Evolutionary conservation across 2,797 vertebrate species (phyloP).

Genomic region (Enteromius mattozi): DNA sequence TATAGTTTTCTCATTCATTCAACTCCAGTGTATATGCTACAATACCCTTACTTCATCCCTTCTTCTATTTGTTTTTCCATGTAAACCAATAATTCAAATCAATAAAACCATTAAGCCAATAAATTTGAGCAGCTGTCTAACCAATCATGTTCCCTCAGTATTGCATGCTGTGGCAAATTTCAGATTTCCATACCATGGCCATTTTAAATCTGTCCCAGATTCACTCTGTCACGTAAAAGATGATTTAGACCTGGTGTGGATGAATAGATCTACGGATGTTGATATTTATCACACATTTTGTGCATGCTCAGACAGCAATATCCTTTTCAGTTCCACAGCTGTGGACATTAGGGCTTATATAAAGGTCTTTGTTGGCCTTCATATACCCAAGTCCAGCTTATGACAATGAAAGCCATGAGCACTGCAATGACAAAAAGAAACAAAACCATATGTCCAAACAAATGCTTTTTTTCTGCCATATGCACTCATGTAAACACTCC

Average conservation of each 20-base stretch:
- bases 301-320: conserved; percentile 16
- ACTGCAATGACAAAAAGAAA: conserved; percentile 5
- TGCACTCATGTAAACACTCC: neutral
- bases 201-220: conserved; percentile 32
- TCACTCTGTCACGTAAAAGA: conserved; percentile 18
- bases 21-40: neutral
- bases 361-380: conserved; percentile 22
- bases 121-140: neutral
- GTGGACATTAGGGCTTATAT: conserved; percentile 9
- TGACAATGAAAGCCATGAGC: neutral
- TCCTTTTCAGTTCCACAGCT: conserved; percentile 45
- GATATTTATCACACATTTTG: conserved; percentile 33
- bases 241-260: conserved; percentile 9
- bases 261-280: conserved; percentile 25
- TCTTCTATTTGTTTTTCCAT: neutral
- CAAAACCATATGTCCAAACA: conserved; percentile 19
- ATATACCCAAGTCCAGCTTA: neutral
- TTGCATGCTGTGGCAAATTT: conserved; percentile 3
- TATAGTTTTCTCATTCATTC: neutral
- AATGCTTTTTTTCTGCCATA: neutral
- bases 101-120: conserved; percentile 18
- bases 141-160: neutral
- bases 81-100: neutral
- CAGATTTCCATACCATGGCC: conserved; percentile 10
- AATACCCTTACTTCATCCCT: neutral